A percentile compares a stretch with the other conserved stretches of the same genome.
Conservation (phyloP, 2,888 invertebrate genomes). For the Mantis religiosa region DNA sequence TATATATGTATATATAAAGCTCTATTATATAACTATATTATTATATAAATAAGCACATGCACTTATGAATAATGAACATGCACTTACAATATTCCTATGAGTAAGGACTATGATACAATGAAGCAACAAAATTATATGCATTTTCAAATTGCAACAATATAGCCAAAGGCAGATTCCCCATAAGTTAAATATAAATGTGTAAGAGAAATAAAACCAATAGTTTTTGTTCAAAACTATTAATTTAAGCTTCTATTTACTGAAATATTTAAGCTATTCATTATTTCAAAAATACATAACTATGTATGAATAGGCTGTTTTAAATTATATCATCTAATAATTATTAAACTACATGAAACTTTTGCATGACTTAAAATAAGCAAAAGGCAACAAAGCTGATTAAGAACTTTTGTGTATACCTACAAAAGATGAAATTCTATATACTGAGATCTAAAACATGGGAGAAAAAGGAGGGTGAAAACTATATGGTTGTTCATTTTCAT, state of each 20-base stretch:
- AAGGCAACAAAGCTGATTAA: neutral
- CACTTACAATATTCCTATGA: too few species aligned
- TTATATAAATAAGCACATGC: neutral
- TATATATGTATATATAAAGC: too few species aligned
- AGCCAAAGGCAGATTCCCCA: neutral
- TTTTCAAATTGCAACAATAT: neutral
- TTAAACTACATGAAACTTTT: neutral
- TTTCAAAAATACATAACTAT: neutral
- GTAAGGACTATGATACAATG: too few species aligned
- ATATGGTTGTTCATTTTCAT: neutral
- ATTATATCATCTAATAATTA: neutral
- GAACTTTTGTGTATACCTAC: neutral
- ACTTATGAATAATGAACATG: too few species aligned
- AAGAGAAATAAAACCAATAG: too few species aligned
- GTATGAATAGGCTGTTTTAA: neutral
- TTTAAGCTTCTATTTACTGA: too few species aligned
- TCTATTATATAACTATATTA: too few species aligned
- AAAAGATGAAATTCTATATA: neutral
- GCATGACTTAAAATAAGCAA: neutral
- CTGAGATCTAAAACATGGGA: neutral
- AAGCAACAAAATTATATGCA: too few species aligned
- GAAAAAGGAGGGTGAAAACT: neutral
- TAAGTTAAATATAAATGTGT: neutral
- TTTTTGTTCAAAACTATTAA: too few species aligned
- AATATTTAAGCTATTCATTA: too few species aligned